Percentiles rank a stretch among this genome's conserved stretches.
These are phyloP conservation scores for Galemys pyrenaicus DNA, from an alignment of 2,113 vertebrate species.

Conservation along the genomic window DNA sequence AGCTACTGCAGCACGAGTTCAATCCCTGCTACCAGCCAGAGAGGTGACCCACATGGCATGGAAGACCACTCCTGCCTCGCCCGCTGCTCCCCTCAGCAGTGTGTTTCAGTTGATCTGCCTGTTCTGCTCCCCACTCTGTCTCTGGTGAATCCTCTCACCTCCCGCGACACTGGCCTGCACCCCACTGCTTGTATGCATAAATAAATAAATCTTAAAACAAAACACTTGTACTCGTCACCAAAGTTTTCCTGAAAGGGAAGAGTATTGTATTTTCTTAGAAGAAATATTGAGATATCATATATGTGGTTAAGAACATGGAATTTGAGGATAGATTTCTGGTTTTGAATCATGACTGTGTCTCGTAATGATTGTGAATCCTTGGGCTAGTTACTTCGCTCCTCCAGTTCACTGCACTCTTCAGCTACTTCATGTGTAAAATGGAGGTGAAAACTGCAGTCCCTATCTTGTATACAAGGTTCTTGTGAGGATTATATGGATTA, in stretches of 20 bases:
- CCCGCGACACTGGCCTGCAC: too few species aligned
- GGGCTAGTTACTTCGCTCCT: not conserved
- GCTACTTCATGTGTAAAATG: not conserved
- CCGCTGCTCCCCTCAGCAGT: too few species aligned
- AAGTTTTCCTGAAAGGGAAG: not conserved
- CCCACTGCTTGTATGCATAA: too few species aligned
- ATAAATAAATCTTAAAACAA: too few species aligned
- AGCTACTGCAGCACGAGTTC: too few species aligned
- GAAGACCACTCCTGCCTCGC: too few species aligned
- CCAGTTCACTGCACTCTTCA: not conserved
- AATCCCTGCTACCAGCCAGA: too few species aligned
- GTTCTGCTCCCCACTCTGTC: too few species aligned
- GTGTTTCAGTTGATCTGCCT: too few species aligned
- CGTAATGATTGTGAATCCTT: constrained; percentile 13
- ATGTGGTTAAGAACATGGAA: constrained; percentile 6
- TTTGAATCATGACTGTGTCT: constrained; percentile 3
- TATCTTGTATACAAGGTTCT: not conserved
- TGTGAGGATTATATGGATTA: not conserved
- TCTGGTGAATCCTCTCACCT: too few species aligned
- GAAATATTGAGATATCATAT: constrained; percentile 28
- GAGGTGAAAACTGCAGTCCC: not conserved
- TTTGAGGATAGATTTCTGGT: not conserved
- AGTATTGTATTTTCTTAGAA: constrained; percentile 27
- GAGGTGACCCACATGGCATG: too few species aligned
- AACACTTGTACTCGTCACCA: constrained; percentile 15